Evolutionary conservation across 2,888 invertebrate genomes (phyloP), one percentile per base, ranked within the genome.

Genomic region (Philhelius pedissequus): DNA sequence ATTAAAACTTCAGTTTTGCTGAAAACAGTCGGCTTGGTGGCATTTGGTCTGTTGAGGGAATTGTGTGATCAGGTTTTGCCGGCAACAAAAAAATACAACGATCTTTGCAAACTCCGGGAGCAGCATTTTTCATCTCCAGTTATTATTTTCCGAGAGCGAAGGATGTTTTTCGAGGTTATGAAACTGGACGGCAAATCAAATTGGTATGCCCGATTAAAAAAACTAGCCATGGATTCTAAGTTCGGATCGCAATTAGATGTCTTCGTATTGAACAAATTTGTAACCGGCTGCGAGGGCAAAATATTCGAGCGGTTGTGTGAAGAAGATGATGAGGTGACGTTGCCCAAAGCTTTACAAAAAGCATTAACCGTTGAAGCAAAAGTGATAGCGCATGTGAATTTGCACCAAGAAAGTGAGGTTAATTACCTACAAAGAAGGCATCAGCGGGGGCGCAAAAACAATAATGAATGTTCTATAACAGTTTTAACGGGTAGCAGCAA

Each of bases 31-130:
- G n/a, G n/a, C n/a, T n/a, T 82, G 13, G 76, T 77, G 40, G 82
- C 82, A 27, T 86, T 82, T 79, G 78, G 79, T 4, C 50, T 83
- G 60, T 50, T 86, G 30, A 50, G 76, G 5, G 79, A 83, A 4
- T 54, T 82, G 43, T 80, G 86, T 60, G 68, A 69, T 32, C 86
- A 82, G 6, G 76, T 64, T 8, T 48, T 73, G 52, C 86, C 80
- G 15, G 56, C 74, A 4, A 30, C 32, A 35, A 76, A 76, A 43
- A 69, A 48, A 18, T 77, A 77, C 30, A 27, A 27, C 7, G 66
- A 64, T 3, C 66, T 80, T 35, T 80, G 52, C 22, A 7, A 54
- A 7, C 20, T 30, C 3, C 4, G 32, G 38, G 30, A 43, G 15
- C 48, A 54, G 18, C 40, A 35, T 15, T 38, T 25, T 77, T 73